Base-by-base conservation (phyloP, 2,797 vertebrate genomes). In the Mormyrops attenuatus region DNA sequence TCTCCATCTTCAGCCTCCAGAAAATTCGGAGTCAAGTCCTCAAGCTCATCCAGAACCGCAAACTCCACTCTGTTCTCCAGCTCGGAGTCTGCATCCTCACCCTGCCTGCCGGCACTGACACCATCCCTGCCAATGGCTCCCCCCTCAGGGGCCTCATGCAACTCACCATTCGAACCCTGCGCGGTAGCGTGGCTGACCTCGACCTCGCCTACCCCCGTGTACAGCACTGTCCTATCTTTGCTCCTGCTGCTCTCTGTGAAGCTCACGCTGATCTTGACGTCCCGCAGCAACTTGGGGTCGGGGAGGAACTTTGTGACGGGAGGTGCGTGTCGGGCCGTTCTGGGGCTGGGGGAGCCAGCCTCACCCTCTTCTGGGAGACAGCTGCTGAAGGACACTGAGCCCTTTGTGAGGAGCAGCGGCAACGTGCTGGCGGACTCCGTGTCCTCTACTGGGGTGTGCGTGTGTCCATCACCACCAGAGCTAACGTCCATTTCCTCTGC, bases 401-500 rank as follows among this genome's bases (percentile, higher is more conserved):
- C 97, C 95, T 96, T 97, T 94, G 96, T 95, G 94, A 97, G 96
- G 94, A 97, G 95, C 94, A 97, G 95, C 94, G 96, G 96, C 91
- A 94, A 95, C 93, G 94, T 95, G 94, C 92, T 94, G 94, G 94
- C 93, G 93, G 93, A 91, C 94, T 97, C 96, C 93, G 94, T 93
- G 95, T 98, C 97, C 97, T 96, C 97, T 92, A 96, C 96, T 96
- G 97, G 96, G 97, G 95, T 96, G 96, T 97, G 94, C 97, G 97
- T 97, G 97, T 97, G 97, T 99, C 99, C 99, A 99, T 99, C 99
- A 99, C 99, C 98, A 99, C 99, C 99, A 97, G 98, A 99, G 98
- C 99, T 97, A 99, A 99, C 99, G 99, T 99, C 99, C 99, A 99
- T 99, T 98, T 99, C 98, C 97, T 99, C 99, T 98, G 99, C 98